Evolutionary conservation across 2,888 invertebrate species (phyloP).

Genomic region (Theodoxus fluviatilis): DNA sequence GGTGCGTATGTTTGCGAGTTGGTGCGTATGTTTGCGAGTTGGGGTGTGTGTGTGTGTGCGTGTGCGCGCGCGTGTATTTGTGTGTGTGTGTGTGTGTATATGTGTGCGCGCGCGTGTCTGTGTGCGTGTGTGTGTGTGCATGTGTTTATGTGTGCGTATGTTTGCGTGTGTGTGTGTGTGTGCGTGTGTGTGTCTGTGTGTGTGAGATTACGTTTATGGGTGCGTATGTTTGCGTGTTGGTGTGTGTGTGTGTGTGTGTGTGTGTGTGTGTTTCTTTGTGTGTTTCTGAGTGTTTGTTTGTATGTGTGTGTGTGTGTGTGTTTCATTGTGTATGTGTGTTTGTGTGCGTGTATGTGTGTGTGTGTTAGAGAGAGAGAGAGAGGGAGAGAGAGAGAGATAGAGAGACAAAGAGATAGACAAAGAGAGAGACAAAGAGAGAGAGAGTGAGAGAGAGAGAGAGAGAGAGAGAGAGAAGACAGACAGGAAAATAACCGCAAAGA

Average conservation of each 20-base stretch:
- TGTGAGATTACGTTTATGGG: not conserved
- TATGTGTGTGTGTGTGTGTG: no score
- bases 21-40: constrained; percentile 10
- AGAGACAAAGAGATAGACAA: no score
- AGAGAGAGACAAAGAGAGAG: not conserved
- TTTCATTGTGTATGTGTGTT: no score
- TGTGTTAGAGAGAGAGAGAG: not conserved
- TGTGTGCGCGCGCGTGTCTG: no score
- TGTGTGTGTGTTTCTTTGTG: not conserved
- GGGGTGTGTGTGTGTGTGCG: not conserved
- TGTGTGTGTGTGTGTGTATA: no score
- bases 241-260: constrained; percentile 2
- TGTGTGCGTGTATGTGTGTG: no score
- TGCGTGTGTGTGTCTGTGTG: constrained; percentile 6
- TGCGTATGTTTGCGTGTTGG: not conserved
- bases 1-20: not conserved
- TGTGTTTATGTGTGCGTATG: not conserved
- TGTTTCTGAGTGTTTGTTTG: not conserved
- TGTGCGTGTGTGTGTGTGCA: constrained; percentile 5
- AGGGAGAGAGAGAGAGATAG: constrained; percentile 10
- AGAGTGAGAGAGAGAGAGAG: not conserved
- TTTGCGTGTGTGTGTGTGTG: not conserved
- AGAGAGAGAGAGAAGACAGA: not conserved
- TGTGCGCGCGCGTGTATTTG: not conserved
- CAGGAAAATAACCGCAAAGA: not conserved